A percentile compares a stretch with the other conserved stretches of the same genome.
Evolutionary conservation across 2,888 invertebrate genomes (phyloP).

Genomic region (Eupithecia subumbrata): DNA sequence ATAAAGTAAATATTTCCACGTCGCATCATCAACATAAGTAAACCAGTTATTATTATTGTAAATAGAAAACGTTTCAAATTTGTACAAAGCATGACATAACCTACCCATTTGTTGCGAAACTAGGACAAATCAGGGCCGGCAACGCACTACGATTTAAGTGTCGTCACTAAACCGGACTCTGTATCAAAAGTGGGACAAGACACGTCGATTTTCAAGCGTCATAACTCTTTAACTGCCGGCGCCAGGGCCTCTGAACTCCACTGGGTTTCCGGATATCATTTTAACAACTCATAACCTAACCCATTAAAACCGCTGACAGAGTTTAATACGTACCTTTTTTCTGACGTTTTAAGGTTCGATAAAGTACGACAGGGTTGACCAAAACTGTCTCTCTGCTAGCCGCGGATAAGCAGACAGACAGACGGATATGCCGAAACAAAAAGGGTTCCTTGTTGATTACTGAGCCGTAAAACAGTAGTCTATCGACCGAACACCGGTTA

Average conservation of each 20-base stretch:
- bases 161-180: background rate
- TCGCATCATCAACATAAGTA: too few species aligned
- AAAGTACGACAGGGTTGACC: background rate
- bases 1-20: too few species aligned
- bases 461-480: background rate
- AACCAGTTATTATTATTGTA: too few species aligned
- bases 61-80: background rate
- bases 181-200: slow-evolving; percentile 3
- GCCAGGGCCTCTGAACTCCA: slow-evolving; percentile 2
- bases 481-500: background rate
- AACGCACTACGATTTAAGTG: background rate
- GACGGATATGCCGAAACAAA: background rate
- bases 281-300: slow-evolving; percentile 3
- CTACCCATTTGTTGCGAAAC: background rate
- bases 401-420: background rate
- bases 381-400: background rate
- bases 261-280: background rate
- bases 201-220: slow-evolving; percentile 5
- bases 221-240: slow-evolving; percentile 15
- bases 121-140: slow-evolving; percentile 3
- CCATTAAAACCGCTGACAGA: slow-evolving; percentile 15
- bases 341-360: background rate
- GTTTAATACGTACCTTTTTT: background rate
- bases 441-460: background rate
- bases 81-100: background rate